Conservation (phyloP, 2,888 invertebrate species). For the Mallateleia sp. region DNA sequence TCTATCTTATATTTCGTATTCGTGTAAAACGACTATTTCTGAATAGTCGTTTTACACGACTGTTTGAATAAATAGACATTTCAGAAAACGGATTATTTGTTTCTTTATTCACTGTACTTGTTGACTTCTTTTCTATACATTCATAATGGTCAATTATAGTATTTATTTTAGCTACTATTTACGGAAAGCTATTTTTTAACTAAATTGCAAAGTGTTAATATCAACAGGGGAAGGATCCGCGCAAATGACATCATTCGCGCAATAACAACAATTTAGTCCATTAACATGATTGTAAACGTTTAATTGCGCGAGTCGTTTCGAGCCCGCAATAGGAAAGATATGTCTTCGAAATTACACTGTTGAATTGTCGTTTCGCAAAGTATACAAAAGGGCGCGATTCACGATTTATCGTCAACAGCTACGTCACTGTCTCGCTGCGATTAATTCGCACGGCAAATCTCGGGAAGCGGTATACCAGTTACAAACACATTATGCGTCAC, state of each 20-base stretch:
- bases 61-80: too few relatives aligned
- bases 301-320: slow-evolving; percentile 38
- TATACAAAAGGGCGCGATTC: slow-evolving; percentile 51
- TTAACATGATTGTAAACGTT: slow-evolving; percentile 44
- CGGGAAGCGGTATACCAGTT: slow-evolving; percentile 7
- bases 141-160: too few relatives aligned
- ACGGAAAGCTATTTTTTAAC: too few relatives aligned
- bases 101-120: too few relatives aligned
- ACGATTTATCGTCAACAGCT: slow-evolving; percentile 57
- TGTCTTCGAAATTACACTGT: slow-evolving; percentile 46
- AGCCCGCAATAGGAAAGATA: slow-evolving; percentile 36
- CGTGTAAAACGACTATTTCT: too few relatives aligned
- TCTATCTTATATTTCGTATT: too few relatives aligned
- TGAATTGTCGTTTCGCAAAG: slow-evolving; percentile 44
- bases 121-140: too few relatives aligned
- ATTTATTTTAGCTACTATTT: too few relatives aligned
- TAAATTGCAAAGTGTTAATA: slow-evolving; percentile 30
- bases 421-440: slow-evolving; percentile 53
- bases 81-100: too few relatives aligned
- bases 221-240: background rate
- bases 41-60: too few relatives aligned
- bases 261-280: slow-evolving; percentile 55
- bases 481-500: slow-evolving; percentile 40
- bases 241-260: slow-evolving; percentile 24
- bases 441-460: slow-evolving; percentile 61